These are phyloP conservation scores for Typhlichthys eigenmanni DNA, from an alignment of 2,797 vertebrate genomes.

Conservation along the genomic window DNA sequence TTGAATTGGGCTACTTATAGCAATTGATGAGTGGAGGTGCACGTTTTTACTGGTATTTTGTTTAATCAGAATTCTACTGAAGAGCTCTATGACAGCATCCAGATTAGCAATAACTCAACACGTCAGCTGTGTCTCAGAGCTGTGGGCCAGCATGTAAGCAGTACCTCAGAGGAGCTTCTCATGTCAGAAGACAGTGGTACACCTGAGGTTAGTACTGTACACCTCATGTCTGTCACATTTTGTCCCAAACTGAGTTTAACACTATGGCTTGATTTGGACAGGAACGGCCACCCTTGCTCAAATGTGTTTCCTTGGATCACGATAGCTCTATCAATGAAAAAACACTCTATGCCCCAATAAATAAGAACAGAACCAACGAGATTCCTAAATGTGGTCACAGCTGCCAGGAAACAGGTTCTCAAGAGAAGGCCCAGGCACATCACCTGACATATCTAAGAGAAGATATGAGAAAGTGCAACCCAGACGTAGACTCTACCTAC, in stretches of 20 bases:
- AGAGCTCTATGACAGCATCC: constrained; percentile 80
- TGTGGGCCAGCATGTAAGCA: constrained; percentile 23
- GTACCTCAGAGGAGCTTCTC: constrained; percentile 28
- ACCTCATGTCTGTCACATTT: background rate
- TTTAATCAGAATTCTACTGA: constrained; percentile 60
- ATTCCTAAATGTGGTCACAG: constrained; percentile 6
- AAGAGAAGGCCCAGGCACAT: constrained; percentile 12
- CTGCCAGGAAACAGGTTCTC: constrained; percentile 21
- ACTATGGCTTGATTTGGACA: constrained; percentile 35
- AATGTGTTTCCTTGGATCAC: constrained; percentile 23
- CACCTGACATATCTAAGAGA: constrained; percentile 17
- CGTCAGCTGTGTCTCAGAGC: constrained; percentile 35
- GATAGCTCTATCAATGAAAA: constrained; percentile 14
- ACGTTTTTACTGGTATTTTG: constrained; percentile 19
- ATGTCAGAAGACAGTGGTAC: constrained; percentile 53
- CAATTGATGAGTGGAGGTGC: background rate
- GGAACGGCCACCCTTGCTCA: constrained; percentile 73
- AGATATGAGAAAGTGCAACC: constrained; percentile 18
- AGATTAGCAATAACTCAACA: constrained; percentile 48
- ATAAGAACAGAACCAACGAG: constrained; percentile 50
- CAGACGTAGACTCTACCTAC: constrained; percentile 51
- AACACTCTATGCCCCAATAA: constrained; percentile 71
- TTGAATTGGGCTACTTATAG: background rate
- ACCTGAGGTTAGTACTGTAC: constrained; percentile 33
- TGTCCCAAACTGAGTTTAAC: constrained; percentile 12